These are phyloP conservation scores for Clarias macrocephalus DNA, from an alignment of 2,113 vertebrate species.

Conservation along the genomic window DNA sequence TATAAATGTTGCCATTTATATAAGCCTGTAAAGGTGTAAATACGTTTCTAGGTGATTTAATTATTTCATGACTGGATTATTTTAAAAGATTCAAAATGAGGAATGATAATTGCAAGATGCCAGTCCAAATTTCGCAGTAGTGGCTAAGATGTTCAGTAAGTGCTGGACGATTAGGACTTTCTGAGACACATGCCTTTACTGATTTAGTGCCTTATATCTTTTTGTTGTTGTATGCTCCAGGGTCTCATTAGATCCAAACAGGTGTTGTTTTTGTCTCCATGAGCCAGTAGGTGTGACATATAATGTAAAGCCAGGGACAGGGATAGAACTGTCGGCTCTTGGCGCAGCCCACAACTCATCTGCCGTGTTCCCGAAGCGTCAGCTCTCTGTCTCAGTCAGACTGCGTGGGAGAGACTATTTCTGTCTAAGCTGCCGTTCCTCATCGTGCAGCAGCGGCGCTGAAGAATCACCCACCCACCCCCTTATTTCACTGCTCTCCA, in stretches of 20 bases:
- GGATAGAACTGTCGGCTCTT: constrained; percentile 51
- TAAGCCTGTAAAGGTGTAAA: background rate
- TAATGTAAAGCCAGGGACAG: constrained; percentile 37
- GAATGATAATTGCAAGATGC: background rate
- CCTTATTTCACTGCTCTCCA: background rate
- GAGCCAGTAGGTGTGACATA: constrained; percentile 40
- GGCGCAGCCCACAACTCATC: constrained; percentile 67
- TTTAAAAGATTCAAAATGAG: background rate
- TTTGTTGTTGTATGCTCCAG: background rate
- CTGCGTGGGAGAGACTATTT: constrained; percentile 73
- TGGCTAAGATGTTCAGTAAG: background rate
- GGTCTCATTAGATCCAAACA: constrained; percentile 32
- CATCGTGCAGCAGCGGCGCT: constrained; percentile 2
- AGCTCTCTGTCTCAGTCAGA: constrained; percentile 69
- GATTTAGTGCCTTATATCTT: background rate
- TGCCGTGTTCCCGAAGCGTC: constrained; percentile 68
- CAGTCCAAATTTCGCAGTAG: background rate
- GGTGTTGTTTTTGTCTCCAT: constrained; percentile 41
- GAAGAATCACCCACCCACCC: background rate
- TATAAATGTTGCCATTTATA: background rate
- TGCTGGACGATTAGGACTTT: background rate
- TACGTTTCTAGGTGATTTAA: background rate
- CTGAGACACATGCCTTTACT: background rate
- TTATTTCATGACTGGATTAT: background rate
- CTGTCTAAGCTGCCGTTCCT: constrained; percentile 54